phyloP scores from a whole-genome alignment of 2,797 vertebrate genomes.

The Cheirogaleus major region DNA sequence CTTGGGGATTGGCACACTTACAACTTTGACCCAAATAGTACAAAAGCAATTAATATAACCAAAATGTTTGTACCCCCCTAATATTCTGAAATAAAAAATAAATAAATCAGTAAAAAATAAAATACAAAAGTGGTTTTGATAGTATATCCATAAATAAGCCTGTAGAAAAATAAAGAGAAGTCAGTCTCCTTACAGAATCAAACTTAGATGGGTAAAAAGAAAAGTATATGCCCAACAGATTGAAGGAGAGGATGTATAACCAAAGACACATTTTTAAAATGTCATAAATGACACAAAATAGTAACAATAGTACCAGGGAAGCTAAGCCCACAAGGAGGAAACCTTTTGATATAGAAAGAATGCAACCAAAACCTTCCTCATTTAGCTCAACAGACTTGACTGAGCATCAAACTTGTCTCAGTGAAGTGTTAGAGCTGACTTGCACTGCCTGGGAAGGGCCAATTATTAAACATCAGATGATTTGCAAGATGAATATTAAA shows the following conservation, averaged over 20 bases:
- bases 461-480: not conserved
- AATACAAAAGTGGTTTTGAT: not conserved
- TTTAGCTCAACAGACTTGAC: not conserved
- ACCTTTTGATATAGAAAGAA: not conserved
- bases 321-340: not conserved
- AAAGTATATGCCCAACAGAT: not conserved
- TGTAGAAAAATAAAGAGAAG: not conserved
- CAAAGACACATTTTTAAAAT: not conserved
- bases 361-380: not conserved
- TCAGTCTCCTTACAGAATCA: not conserved
- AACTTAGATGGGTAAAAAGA: not conserved
- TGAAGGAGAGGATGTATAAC: not conserved
- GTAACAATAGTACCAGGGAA: not conserved
- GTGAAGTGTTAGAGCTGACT: too few relatives aligned
- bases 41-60: too few relatives aligned
- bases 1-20: too few relatives aligned
- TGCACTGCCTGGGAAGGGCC: not conserved
- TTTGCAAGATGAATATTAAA: not conserved
- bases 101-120: too few relatives aligned
- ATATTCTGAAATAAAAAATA: too few relatives aligned
- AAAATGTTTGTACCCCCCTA: too few relatives aligned
- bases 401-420: not conserved
- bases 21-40: too few relatives aligned
- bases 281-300: not conserved
- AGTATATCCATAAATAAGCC: not conserved